Evolutionary conservation across 2,888 invertebrate genomes (phyloP).

Genomic region (Ormyrus nitidulus): DNA sequence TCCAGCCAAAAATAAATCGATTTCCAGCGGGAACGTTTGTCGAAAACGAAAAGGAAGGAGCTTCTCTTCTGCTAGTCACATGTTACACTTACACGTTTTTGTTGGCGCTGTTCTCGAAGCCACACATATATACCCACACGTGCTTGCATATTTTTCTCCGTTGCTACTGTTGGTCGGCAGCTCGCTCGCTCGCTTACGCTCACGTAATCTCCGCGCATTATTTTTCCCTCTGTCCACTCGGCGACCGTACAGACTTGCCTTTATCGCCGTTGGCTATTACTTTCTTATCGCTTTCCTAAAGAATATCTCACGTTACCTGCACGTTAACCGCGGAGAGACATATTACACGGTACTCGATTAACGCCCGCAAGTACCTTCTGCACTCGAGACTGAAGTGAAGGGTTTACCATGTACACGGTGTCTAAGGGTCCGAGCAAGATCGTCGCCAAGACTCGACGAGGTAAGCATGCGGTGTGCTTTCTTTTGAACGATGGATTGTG

Average conservation of each 20-base stretch:
- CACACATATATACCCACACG: background rate
- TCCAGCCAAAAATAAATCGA: too few species aligned
- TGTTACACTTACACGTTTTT: slow-evolving; percentile 19
- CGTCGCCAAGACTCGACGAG: slow-evolving; percentile 90
- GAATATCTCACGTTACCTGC: too few species aligned
- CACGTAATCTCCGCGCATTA: background rate
- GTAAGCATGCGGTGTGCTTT: slow-evolving; percentile 73
- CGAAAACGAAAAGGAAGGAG: too few species aligned
- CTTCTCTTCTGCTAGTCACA: slow-evolving; percentile 47
- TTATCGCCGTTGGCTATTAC: background rate
- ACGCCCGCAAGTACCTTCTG: too few species aligned
- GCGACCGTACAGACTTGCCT: background rate
- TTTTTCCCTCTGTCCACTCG: background rate
- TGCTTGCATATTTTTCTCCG: too few species aligned
- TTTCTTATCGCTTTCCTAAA: slow-evolving; percentile 1
- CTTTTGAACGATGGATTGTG: background rate
- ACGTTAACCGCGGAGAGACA: too few species aligned
- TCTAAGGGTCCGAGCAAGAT: slow-evolving; percentile 92
- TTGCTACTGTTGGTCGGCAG: too few species aligned
- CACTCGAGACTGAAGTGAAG: background rate
- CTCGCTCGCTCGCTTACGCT: background rate
- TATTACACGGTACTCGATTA: too few species aligned
- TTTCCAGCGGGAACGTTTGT: too few species aligned
- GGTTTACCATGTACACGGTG: slow-evolving; percentile 85
- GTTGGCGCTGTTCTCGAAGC: background rate